phyloP scores from a whole-genome alignment of 2,888 invertebrate species.

The Priocnemis perturbator region DNA sequence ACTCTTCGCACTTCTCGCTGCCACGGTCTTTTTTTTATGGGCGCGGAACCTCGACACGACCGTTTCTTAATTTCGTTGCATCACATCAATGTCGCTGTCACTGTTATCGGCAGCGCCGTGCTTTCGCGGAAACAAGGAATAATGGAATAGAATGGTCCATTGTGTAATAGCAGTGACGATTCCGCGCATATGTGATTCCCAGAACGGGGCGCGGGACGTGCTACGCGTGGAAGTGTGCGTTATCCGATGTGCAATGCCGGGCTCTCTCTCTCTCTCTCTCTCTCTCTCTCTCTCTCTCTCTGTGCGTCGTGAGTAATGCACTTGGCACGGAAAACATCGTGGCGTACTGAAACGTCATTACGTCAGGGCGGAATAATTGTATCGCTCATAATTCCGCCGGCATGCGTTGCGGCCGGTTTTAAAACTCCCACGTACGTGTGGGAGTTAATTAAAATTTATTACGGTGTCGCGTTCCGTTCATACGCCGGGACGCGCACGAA shows the following conservation, averaged over 20 bases:
- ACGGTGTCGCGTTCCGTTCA: too few relatives aligned
- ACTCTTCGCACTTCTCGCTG: too few relatives aligned
- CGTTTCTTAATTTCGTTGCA: constrained; percentile 40
- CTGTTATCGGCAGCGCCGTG: not conserved
- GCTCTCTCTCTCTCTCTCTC: too few relatives aligned
- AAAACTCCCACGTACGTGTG: too few relatives aligned
- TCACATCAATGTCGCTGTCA: constrained; percentile 45
- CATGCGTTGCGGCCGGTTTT: not conserved
- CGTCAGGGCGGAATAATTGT: constrained; percentile 2
- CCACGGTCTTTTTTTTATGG: too few relatives aligned
- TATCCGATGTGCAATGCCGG: constrained; percentile 18
- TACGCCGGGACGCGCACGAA: too few relatives aligned
- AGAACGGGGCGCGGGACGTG: constrained; percentile 25
- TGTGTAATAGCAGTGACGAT: constrained; percentile 51
- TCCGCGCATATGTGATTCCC: constrained; percentile 32
- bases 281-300: too few relatives aligned
- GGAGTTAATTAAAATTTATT: too few relatives aligned
- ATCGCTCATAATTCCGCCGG: constrained; percentile 4
- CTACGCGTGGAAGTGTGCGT: not conserved
- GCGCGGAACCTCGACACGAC: too few relatives aligned
- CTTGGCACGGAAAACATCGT: constrained; percentile 3
- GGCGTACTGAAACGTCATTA: not conserved
- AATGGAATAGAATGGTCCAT: constrained; percentile 55
- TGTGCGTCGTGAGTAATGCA: not conserved
- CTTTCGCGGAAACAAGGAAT: constrained; percentile 53